Evolutionary conservation across 2,113 vertebrate genomes (phyloP).

Genomic region (Chloropsis cyanopogon): DNA sequence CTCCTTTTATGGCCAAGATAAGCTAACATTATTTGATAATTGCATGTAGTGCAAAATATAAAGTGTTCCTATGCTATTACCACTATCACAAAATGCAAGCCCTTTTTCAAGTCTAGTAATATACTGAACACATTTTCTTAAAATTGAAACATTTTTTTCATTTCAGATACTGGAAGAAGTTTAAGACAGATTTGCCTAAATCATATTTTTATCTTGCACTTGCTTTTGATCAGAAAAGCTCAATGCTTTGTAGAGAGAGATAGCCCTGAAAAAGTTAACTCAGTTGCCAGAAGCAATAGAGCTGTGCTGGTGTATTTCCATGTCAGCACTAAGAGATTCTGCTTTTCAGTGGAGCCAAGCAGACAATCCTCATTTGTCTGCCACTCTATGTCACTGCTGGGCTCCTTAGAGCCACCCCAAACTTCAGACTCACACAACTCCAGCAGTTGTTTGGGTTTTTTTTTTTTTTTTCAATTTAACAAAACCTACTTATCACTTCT

Average conservation of each 20-base stretch:
- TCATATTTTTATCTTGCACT: background rate
- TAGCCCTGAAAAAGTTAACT: background rate
- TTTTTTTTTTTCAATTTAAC: background rate
- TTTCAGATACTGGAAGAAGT: background rate
- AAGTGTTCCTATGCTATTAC: background rate
- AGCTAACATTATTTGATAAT: background rate
- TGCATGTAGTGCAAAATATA: background rate
- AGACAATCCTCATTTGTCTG: background rate
- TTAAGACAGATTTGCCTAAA: background rate
- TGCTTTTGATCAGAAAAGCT: background rate
- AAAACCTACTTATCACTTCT: background rate
- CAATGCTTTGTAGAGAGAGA: background rate
- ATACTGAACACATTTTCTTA: background rate
- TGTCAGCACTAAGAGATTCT: background rate
- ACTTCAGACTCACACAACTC: background rate
- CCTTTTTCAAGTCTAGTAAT: background rate
- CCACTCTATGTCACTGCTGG: background rate
- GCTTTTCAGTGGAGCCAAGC: background rate
- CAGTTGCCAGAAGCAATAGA: background rate
- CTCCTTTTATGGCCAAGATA: background rate
- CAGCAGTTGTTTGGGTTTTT: accelerated
- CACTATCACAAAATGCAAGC: background rate
- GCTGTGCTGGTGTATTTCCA: background rate
- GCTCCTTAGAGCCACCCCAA: background rate
- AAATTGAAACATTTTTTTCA: background rate